Base-by-base conservation (phyloP, 2,113 vertebrate species). In the Seriola aureovittata region DNA sequence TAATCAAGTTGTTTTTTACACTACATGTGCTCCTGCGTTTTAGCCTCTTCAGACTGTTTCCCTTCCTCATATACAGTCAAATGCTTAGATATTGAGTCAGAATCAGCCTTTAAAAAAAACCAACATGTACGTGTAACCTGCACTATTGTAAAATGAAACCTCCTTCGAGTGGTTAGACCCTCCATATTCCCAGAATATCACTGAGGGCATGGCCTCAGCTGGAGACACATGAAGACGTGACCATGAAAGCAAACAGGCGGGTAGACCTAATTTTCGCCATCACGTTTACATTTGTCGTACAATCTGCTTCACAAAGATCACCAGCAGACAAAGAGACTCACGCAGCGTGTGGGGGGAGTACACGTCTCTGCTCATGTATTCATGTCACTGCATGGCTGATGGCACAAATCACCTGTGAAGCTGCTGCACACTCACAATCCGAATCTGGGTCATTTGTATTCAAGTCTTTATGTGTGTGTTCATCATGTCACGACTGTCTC, bases 391-490 rank as follows among this genome's bases (percentile, higher is more conserved):
- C 76, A 81, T 79, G 76, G 80, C 57, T 85, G 66, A 89, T 64
- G 70, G 71, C 71, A 88, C 75, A 81, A 62, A 88, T 89, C 89
- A 89, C 85, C 88, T 89, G 88, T 63, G 78, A 85, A 54, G 78
- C 89, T 42, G 70, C 80, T 71, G 68, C 73, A 84, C 25, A 82
- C 55, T 36, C 75, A 54, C 72, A 58, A 40, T 55, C 54, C 4
- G 78, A 85, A 93, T 91, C 82, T 91, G 80, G 93, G 91, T 90
- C 82, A 88, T 73, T 52, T 50, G 19, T 67, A 75, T 78, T 59
- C 40, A 77, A 65, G 82, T 59, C 42, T 88, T 59, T 23, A 19
- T 79, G 42, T 77, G 69, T 44, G 16, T n/a, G 72, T 59, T 65
- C 71, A 38, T 29, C 29, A 13, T 14, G 54, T 87, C 72, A 66